Evolutionary conservation across 2,888 invertebrate species (phyloP), one percentile per base, ranked within the genome.

Genomic region (Epistrophe eligans): DNA sequence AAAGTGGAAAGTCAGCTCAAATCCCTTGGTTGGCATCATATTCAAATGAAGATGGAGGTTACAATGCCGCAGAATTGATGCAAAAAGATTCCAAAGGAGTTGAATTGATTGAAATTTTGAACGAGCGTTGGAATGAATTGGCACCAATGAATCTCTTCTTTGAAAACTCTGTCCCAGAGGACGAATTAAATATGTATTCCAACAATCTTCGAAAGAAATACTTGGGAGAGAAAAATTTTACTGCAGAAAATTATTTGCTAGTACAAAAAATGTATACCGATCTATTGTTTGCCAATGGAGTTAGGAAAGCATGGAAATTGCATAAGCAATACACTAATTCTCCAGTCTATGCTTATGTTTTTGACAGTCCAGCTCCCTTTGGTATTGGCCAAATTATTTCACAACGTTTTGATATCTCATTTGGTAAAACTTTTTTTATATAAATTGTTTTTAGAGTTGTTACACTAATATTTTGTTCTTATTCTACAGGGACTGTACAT

Each of bases 11-110:
- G 43, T 94, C 95, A 89, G 93, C 94, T n/a, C 94, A 95, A 84
- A 89, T 96, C 10, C 97, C 97, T 0, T 95, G 96, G 94, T 94
- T 97, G 73, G 94, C 95, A 2, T 95, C 95, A 4, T 94, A 95
- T 66, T 95, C 95, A 0, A 94, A 95, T 28, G 95, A 96, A 70
- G 97, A 97, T 91, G 97, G 97, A 76, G 93, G 96, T 24, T 96
- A 95, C 89, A 96, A 96, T 38, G 95, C 95, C 52, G 84, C 89
- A 89, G 93, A 92, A 62, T 91, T 94, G 17, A 88, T 93, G 70
- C 89, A 90, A 50, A 93, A 94, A 9, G 76, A 83, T 45, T 35
- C 38, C 1, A 88, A 88, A 0, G 89, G 89, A 9, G 92, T 93
- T 0, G 91, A 92, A 2, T 89, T 93, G 11, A 91, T 95, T 4